Evolutionary conservation across 1,140 invertebrate genomes (phyloP), one percentile per base, ranked within the genome.

Genomic region (Papilio xuthus): DNA sequence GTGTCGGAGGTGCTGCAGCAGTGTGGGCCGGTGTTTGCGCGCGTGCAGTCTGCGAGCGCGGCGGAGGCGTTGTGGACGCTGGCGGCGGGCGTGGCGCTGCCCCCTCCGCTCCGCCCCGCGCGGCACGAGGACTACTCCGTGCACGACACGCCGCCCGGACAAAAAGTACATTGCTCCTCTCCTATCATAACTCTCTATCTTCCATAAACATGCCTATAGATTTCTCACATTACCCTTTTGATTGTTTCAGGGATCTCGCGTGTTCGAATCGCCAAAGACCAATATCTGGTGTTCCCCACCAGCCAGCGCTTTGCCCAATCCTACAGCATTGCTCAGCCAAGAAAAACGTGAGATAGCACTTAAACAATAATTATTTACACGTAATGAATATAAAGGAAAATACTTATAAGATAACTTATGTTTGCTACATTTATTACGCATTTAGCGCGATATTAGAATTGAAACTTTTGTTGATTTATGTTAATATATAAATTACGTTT

Each of bases 221-320:
- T 20, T 56, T 44, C 32, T 53, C 23, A 74, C n/a, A 10, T 63
- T 44, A 8, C n/a, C 41, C 72, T 74, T 42, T 67, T 63, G 23
- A 72, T 78, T 73, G 20, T 84, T 87, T 4, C 78, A 94, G 92
- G 92, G 92, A 53, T 93, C 92, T 13, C 87, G 92, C 47, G 92
- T 94, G 13, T 94, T 94, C 71, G 92, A 94, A 50, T 93, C 92
- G 32, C 92, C 92, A 10, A 90, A 88, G 79, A 86, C 63, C 13
- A 91, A 88, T 79, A 89, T 94, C 37, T 94, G 93, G 93, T 90
- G 88, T 79, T 94, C 94, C 12, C 94, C 94, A 9, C 94, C 94
- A 18, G 93, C 93, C 13, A 93, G 92, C 79, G 86, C 92, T 18
- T 79, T 94, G 82, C 92, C 92, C 0, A 77, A 87, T n/a, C 92